phyloP scores from a whole-genome alignment of 2,113 vertebrate species.

The Esox niger region DNA sequence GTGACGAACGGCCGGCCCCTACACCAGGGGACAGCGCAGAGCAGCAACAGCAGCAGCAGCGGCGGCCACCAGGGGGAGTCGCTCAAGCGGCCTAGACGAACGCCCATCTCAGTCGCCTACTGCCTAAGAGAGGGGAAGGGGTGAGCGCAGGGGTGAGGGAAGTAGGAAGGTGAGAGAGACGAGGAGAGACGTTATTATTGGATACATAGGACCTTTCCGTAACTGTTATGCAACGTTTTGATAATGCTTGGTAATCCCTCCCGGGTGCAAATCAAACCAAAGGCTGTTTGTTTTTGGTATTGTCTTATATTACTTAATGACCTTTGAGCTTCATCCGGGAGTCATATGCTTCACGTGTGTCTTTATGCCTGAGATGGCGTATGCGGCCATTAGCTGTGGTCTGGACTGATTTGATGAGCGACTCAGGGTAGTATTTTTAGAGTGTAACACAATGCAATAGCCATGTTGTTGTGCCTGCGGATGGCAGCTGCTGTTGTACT shows the following conservation, averaged over 20 bases:
- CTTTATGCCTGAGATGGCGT: conserved; percentile 20
- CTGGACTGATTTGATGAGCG: neutral
- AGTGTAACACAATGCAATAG: conserved; percentile 23
- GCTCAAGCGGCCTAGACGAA: conserved; percentile 77
- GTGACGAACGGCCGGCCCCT: conserved; percentile 64
- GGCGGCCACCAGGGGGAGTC: conserved; percentile 79
- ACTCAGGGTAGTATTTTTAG: conserved; percentile 55
- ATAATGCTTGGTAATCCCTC: conserved; percentile 38
- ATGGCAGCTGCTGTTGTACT: conserved; percentile 62
- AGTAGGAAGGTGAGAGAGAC: neutral
- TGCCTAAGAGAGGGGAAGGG: conserved; percentile 67
- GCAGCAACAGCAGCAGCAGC: conserved; percentile 59
- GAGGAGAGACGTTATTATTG: conserved; percentile 9
- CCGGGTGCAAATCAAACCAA: conserved; percentile 10
- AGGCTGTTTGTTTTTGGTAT: conserved; percentile 33
- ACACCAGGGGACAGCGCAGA: conserved; percentile 66
- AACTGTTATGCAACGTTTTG: conserved; percentile 37
- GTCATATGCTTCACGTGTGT: conserved; percentile 7
- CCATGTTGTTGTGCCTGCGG: conserved; percentile 53
- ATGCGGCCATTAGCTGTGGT: conserved; percentile 52
- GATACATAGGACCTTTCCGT: neutral
- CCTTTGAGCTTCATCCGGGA: conserved; percentile 40
- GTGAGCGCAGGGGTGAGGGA: neutral
- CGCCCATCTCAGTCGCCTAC: conserved; percentile 87
- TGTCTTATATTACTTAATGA: conserved; percentile 41